Conservation (phyloP, 2,797 vertebrate genomes). For the Argyrosomus regius region DNA sequence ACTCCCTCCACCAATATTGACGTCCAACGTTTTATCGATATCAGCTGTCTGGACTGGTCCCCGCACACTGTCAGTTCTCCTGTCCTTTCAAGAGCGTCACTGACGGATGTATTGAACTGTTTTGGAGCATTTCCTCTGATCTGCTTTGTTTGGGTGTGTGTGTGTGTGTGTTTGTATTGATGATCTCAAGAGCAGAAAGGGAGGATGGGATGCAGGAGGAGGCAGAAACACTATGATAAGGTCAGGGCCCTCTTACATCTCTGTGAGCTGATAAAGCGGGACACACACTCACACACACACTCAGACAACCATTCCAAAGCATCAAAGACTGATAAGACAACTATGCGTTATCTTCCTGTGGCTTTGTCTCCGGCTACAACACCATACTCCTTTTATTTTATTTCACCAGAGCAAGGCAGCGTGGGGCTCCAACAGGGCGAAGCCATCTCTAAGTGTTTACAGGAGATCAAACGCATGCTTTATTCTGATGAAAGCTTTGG, state of each 20-base stretch:
- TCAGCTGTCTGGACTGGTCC: slow-evolving; percentile 53
- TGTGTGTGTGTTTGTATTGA: slow-evolving; percentile 54
- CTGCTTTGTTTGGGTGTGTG: slow-evolving; percentile 56
- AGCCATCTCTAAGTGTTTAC: slow-evolving; percentile 34
- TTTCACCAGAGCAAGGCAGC: slow-evolving; percentile 6
- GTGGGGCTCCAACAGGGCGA: slow-evolving; percentile 11
- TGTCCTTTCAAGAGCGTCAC: slow-evolving; percentile 64
- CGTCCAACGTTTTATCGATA: slow-evolving; percentile 48
- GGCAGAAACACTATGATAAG: slow-evolving; percentile 65
- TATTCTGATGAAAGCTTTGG: slow-evolving; percentile 43
- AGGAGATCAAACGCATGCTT: slow-evolving; percentile 49
- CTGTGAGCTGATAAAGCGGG: slow-evolving; percentile 68
- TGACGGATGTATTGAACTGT: slow-evolving; percentile 73
- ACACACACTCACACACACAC: slow-evolving; percentile 54
- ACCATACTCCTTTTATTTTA: neutral
- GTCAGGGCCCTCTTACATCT: slow-evolving; percentile 72
- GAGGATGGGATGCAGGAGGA: slow-evolving; percentile 50
- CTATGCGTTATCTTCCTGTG: slow-evolving; percentile 61
- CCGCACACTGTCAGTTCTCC: slow-evolving; percentile 55
- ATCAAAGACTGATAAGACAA: slow-evolving; percentile 72
- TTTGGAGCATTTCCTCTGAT: slow-evolving; percentile 74
- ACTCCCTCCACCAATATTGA: slow-evolving; percentile 35
- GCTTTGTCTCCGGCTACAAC: slow-evolving; percentile 40
- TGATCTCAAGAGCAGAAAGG: slow-evolving; percentile 47
- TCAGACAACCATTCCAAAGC: slow-evolving; percentile 51